phyloP scores from a whole-genome alignment of 2,888 invertebrate species.

The Cataglyphis cursor region DNA sequence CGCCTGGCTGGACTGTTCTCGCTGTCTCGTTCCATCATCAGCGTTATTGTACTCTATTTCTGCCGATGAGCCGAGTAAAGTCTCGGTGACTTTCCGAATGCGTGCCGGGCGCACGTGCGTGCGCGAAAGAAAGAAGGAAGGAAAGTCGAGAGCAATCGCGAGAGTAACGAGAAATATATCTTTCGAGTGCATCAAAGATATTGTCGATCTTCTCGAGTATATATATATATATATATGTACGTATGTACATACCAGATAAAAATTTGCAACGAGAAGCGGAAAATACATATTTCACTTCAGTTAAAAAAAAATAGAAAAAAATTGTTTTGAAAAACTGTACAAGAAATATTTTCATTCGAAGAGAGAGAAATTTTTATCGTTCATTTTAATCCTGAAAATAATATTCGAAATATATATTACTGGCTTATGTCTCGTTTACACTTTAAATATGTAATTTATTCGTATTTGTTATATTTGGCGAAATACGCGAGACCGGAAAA shows the following conservation, averaged over 20 bases:
- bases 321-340: slow-evolving; percentile 2
- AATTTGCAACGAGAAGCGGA: not conserved
- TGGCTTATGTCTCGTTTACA: not conserved
- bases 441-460: not conserved
- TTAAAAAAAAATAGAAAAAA: not conserved
- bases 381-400: not conserved
- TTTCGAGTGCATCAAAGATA: not conserved
- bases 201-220: not conserved
- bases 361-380: not conserved
- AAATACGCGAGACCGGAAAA: not conserved
- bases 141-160: slow-evolving; percentile 5
- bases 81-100: slow-evolving; percentile 64
- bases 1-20: not conserved
- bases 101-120: slow-evolving; percentile 43
- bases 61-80: slow-evolving; percentile 50
- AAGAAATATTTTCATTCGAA: not conserved
- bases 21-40: not conserved
- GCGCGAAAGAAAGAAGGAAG: slow-evolving; percentile 13
- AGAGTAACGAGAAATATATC: not conserved
- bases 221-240: too few species aligned
- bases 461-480: not conserved
- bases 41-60: slow-evolving; percentile 63
- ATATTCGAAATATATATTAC: not conserved
- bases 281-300: not conserved
- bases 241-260: too few species aligned